Evolutionary conservation across 2,797 vertebrate genomes (phyloP).

Genomic region (Synaphobranchus kaupii): DNA sequence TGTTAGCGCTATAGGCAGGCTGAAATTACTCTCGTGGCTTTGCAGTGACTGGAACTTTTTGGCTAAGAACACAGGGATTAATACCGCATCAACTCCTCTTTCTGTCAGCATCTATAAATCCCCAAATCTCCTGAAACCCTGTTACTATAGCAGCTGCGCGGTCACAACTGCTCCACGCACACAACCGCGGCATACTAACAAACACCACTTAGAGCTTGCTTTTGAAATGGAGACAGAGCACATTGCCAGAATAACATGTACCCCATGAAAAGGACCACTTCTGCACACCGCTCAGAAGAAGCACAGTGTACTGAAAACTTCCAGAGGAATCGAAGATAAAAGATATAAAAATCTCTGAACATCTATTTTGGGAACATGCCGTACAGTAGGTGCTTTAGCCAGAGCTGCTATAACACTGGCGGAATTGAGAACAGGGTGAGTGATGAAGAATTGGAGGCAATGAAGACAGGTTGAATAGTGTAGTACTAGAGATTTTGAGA

Average conservation of each 20-base stretch:
- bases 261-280: not conserved
- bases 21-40: slow-evolving; percentile 40
- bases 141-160: slow-evolving; percentile 53
- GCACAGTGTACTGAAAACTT: not conserved
- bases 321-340: not conserved
- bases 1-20: slow-evolving; percentile 11
- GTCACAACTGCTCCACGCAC: slow-evolving; percentile 51
- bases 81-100: slow-evolving; percentile 52
- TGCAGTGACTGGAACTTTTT: slow-evolving; percentile 37
- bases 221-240: slow-evolving; percentile 45
- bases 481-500: not conserved
- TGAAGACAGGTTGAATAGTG: not conserved
- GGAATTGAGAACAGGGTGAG: not conserved
- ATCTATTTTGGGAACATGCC: not conserved
- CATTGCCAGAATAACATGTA: slow-evolving; percentile 26
- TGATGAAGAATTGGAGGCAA: not conserved
- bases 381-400: not conserved
- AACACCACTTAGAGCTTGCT: slow-evolving; percentile 34
- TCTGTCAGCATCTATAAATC: slow-evolving; percentile 59
- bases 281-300: not conserved
- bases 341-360: not conserved
- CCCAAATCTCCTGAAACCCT: slow-evolving; percentile 52
- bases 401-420: not conserved
- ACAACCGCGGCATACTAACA: slow-evolving; percentile 40
- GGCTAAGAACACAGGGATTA: slow-evolving; percentile 50